Conservation (phyloP, 2,888 invertebrate species). For the Amphipyra berbera region DNA sequence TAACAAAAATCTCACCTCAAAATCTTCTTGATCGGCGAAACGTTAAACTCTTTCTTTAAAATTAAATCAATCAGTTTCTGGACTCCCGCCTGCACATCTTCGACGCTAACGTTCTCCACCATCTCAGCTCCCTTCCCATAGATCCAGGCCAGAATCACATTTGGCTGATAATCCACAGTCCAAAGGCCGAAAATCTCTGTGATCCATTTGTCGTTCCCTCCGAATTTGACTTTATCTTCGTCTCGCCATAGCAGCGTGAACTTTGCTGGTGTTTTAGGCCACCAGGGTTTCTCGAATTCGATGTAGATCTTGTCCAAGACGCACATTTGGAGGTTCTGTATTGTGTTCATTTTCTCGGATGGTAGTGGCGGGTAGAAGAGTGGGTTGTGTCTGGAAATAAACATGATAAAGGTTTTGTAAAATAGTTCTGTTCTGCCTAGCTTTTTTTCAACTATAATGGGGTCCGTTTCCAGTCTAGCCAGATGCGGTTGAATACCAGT, state of each 20-base stretch:
- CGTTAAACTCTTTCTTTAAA: constrained; percentile 82
- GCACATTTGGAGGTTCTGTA: constrained; percentile 91
- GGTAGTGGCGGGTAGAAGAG: constrained; percentile 91
- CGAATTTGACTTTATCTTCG: constrained; percentile 85
- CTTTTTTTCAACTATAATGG: no score
- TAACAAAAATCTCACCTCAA: constrained; percentile 79
- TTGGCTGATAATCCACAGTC: constrained; percentile 90
- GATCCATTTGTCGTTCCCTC: constrained; percentile 88
- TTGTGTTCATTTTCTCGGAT: constrained; percentile 87
- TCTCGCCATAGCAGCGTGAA: constrained; percentile 90
- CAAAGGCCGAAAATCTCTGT: constrained; percentile 91
- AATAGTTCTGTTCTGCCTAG: background rate
- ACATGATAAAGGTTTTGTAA: background rate
- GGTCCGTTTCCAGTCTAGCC: no score
- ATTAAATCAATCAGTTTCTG: constrained; percentile 88
- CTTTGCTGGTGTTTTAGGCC: constrained; percentile 85
- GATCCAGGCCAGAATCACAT: constrained; percentile 91
- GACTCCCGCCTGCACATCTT: constrained; percentile 88
- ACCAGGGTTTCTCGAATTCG: constrained; percentile 92
- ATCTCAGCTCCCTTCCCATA: constrained; percentile 90
- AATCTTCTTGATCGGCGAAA: constrained; percentile 88
- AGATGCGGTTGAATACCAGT: no score
- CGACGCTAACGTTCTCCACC: constrained; percentile 90
- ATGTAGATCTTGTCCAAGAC: constrained; percentile 93
- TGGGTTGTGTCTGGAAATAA: constrained; percentile 75